Percentiles rank a stretch among this genome's conserved stretches.
phyloP scores from a whole-genome alignment of 2,113 vertebrate species.

The Eulemur macaco region DNA sequence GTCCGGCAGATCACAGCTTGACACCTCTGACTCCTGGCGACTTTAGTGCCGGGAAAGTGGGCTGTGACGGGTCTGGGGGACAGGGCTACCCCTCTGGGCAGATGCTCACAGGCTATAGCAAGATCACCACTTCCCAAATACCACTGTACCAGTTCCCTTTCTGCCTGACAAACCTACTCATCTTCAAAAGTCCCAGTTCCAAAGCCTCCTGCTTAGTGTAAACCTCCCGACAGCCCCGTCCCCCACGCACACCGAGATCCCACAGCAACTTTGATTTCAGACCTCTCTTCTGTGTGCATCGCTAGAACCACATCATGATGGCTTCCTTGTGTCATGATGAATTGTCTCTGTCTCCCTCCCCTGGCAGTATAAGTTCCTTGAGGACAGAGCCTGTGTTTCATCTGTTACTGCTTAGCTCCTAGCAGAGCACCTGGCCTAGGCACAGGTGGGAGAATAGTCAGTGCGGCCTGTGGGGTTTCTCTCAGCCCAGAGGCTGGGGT shows the following conservation, averaged over 20 bases:
- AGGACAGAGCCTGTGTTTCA: neutral
- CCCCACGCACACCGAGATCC: neutral
- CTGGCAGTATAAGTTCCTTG: neutral
- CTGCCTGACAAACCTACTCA: neutral
- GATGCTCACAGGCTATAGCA: neutral
- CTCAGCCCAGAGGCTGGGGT: neutral
- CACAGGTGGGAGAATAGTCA: neutral
- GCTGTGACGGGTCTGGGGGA: too few relatives aligned
- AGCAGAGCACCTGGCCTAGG: neutral
- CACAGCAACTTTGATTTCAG: neutral
- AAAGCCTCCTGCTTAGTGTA: neutral
- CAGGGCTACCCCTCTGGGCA: neutral
- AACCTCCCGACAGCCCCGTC: neutral
- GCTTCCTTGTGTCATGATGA: neutral
- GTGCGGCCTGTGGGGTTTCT: neutral
- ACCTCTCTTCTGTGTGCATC: neutral
- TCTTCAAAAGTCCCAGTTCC: neutral
- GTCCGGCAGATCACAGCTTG: neutral
- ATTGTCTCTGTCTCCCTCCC: neutral
- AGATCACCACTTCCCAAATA: neutral
- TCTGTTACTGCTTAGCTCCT: neutral
- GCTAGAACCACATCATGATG: accelerated
- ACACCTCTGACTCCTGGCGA: neutral
- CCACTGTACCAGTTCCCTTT: neutral
- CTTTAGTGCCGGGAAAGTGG: neutral